These are phyloP conservation scores for Amphipoea lucens DNA, from an alignment of 2,888 invertebrate genomes.

Conservation along the genomic window DNA sequence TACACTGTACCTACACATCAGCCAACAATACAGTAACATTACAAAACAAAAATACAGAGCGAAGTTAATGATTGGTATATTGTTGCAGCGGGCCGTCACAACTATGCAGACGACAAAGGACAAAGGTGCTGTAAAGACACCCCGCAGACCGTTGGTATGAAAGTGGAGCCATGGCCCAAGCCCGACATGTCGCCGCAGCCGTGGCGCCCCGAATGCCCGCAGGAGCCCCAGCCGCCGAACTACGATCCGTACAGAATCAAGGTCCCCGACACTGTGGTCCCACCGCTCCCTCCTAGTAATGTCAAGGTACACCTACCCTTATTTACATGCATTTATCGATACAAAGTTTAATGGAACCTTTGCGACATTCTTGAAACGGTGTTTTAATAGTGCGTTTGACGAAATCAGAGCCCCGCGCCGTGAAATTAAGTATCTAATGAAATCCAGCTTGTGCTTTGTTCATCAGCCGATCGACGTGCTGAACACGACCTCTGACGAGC, in stretches of 20 bases:
- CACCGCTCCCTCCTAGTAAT: slow-evolving; percentile 81
- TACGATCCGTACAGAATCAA: slow-evolving; percentile 86
- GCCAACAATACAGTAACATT: not conserved
- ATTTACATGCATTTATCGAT: not conserved
- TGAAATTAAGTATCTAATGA: slow-evolving; percentile 85
- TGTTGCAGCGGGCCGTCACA: slow-evolving; percentile 64
- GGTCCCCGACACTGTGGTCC: slow-evolving; percentile 82
- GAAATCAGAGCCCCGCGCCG: slow-evolving; percentile 85
- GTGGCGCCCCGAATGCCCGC: slow-evolving; percentile 80
- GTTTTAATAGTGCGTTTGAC: slow-evolving; percentile 86
- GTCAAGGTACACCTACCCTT: slow-evolving; percentile 79
- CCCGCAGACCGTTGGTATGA: slow-evolving; percentile 77
- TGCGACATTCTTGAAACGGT: slow-evolving; percentile 72
- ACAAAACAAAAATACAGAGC: not conserved
- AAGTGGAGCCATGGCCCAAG: slow-evolving; percentile 82
- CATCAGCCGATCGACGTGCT: slow-evolving; percentile 84
- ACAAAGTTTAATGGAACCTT: slow-evolving; percentile 45
- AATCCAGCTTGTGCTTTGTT: slow-evolving; percentile 89
- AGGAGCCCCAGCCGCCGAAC: slow-evolving; percentile 80
- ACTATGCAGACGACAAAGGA: slow-evolving; percentile 75
- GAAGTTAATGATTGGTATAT: not conserved
- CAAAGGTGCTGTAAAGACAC: slow-evolving; percentile 74
- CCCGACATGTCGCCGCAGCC: slow-evolving; percentile 70
- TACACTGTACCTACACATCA: too few species aligned
- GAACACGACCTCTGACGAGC: slow-evolving; percentile 64